Percentiles rank a stretch among this genome's conserved stretches.
These are phyloP conservation scores for Blastomussa wellsi DNA, from an alignment of 92 coral and sea anemone species.

Conservation along the genomic window DNA sequence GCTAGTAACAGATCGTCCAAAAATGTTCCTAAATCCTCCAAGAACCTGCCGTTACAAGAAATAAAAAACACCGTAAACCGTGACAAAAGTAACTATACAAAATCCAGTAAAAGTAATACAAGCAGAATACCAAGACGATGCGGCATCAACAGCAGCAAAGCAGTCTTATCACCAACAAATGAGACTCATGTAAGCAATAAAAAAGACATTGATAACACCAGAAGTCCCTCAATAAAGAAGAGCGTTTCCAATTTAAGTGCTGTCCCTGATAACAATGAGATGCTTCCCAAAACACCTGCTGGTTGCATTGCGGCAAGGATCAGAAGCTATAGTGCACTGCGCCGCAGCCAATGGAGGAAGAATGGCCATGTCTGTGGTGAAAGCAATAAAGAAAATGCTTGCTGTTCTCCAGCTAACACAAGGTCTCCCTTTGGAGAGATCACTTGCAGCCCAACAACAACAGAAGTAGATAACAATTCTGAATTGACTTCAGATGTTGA, in stretches of 20 bases:
- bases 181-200: background rate
- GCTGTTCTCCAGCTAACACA: background rate
- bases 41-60: background rate
- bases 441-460: background rate
- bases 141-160: constrained; percentile 5
- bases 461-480: background rate
- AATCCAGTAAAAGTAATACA: background rate
- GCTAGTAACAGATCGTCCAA: constrained; percentile 9
- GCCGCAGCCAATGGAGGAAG: constrained; percentile 62
- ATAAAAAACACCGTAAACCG: background rate
- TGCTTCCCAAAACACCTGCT: constrained; percentile 31
- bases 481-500: background rate
- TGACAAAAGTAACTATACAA: background rate
- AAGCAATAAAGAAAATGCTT: background rate
- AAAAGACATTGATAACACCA: background rate
- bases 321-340: constrained; percentile 70
- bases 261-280: background rate
- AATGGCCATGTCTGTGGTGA: background rate
- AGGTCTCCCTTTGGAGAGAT: constrained; percentile 9
- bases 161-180: background rate
- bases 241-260: background rate
- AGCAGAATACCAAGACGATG: constrained; percentile 6
- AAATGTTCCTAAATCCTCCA: background rate
- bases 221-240: background rate
- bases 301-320: constrained; percentile 66